These are phyloP conservation scores for Nomada fucata DNA, from an alignment of 2,888 invertebrate species.

Conservation along the genomic window DNA sequence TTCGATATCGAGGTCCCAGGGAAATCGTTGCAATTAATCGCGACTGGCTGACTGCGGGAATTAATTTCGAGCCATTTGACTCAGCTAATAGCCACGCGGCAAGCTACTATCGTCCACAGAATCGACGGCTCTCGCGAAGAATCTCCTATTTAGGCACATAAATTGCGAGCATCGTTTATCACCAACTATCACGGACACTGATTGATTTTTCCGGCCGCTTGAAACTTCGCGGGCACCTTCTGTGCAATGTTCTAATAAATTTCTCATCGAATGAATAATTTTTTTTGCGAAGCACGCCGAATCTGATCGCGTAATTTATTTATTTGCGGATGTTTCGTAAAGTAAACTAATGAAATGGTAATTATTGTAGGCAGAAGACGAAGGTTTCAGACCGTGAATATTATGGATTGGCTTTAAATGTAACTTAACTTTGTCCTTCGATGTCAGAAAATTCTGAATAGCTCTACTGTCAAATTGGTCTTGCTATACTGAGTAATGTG, in stretches of 20 bases:
- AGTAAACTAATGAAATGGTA: too few species aligned
- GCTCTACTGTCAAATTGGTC: too few species aligned
- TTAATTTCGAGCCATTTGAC: slow-evolving; percentile 46
- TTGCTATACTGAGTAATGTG: too few species aligned
- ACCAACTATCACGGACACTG: background rate
- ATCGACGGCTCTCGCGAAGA: slow-evolving; percentile 18
- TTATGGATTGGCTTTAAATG: too few species aligned
- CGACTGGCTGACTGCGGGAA: slow-evolving; percentile 30
- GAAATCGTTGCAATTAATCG: slow-evolving; percentile 50
- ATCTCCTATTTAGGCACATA: slow-evolving; percentile 41
- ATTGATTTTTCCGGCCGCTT: background rate
- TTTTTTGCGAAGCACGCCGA: too few species aligned
- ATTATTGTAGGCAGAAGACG: too few species aligned
- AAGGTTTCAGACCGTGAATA: too few species aligned
- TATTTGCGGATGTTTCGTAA: too few species aligned
- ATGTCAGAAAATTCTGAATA: too few species aligned
- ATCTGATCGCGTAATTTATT: too few species aligned
- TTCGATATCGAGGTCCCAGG: slow-evolving; percentile 1
- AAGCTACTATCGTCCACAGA: slow-evolving; percentile 21
- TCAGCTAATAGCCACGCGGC: slow-evolving; percentile 35
- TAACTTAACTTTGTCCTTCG: too few species aligned
- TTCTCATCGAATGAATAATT: background rate
- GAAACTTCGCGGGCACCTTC: too few species aligned
- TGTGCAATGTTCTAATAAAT: background rate
- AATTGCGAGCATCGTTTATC: slow-evolving; percentile 15